A percentile compares a stretch with the other conserved stretches of the same genome.
Conservation (phyloP, 2,113 vertebrate species). For the Scytalopus superciliaris region DNA sequence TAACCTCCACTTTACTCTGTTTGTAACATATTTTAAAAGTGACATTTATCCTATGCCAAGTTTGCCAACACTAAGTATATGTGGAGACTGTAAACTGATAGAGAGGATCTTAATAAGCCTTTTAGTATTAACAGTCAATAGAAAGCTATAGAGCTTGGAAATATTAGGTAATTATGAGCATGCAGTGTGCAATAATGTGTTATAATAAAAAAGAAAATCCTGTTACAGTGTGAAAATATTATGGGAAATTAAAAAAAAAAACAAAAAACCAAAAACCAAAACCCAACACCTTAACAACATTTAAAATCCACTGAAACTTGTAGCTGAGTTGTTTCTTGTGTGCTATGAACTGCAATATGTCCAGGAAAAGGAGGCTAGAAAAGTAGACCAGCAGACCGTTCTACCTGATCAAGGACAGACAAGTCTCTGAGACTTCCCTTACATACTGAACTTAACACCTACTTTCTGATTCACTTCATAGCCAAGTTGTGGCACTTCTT, state of each 20-base stretch:
- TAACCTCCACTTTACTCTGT: conserved; percentile 57
- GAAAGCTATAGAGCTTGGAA: conserved; percentile 16
- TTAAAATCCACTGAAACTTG: conserved; percentile 4
- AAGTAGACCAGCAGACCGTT: conserved; percentile 49
- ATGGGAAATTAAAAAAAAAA: conserved; percentile 39
- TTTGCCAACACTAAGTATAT: conserved; percentile 44
- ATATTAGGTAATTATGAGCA: conserved; percentile 36
- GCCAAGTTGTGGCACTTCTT: neutral
- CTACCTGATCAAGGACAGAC: conserved; percentile 47
- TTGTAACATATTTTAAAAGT: conserved; percentile 64
- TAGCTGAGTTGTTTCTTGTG: neutral
- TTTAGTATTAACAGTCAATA: conserved; percentile 43
- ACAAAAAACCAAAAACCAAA: too few relatives aligned
- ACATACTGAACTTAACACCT: conserved; percentile 24
- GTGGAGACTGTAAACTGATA: conserved; percentile 17
- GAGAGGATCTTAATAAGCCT: conserved; percentile 43
- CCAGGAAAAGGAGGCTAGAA: conserved; percentile 55
- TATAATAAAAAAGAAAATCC: conserved; percentile 33
- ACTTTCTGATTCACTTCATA: conserved; percentile 6
- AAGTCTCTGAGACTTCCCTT: conserved; percentile 47
- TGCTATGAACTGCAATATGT: conserved; percentile 56
- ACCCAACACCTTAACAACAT: conserved; percentile 33
- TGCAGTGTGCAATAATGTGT: neutral
- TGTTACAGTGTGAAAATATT: conserved; percentile 57
- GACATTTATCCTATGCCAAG: conserved; percentile 65